Base-by-base conservation (phyloP, 1,140 invertebrate species). In the Leptopilina clavipes region DNA sequence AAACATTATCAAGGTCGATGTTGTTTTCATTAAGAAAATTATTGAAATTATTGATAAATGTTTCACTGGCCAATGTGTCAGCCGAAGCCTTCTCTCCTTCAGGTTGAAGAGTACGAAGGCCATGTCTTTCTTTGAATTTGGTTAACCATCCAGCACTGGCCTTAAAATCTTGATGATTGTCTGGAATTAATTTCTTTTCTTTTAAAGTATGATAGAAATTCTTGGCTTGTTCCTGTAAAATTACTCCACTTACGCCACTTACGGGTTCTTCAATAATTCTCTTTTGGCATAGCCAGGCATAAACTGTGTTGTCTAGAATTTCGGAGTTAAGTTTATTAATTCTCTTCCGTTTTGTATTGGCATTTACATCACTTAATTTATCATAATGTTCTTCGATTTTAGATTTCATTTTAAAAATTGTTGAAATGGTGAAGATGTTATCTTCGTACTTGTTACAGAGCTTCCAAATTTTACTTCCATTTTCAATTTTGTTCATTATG, bases 1-100 rank as follows among this genome's bases (percentile, higher is more conserved):
- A 77, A 31, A 77, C 22, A 56, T 77, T 54, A 7, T 77, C 56
- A 22, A 70, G 9, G 2, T 54, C 7, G n/a, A 17, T 17, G 17
- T 17, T 14, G 17, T 54, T 54, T 8, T 54, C 8, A 1, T n/a
- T 1, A 11, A 54, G 48, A 54, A 54, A 54, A 17, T 54, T 2
- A 3, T n/a, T 54, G 48, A 17, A 54, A 17, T 18, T n/a, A 3
- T 1, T 3, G 48, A 6, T 8, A 17, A 54, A 54, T 7, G 1
- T 54, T n/a, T 54, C 48, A n/a, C 48, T 54, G 2, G 48, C 48
- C 14, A 12, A 1, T 7, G n/a, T 19, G 9, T 56, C 52, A 17
- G 52, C 52, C 19, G 52, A 56, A 1, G 52, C 52, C 8, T 56
- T 56, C 18, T 56, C 52, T 56, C 52, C 52, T 56, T 56, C 19